Evolutionary conservation across 1,140 invertebrate species (phyloP).

Genomic region (Amyelois transitella): DNA sequence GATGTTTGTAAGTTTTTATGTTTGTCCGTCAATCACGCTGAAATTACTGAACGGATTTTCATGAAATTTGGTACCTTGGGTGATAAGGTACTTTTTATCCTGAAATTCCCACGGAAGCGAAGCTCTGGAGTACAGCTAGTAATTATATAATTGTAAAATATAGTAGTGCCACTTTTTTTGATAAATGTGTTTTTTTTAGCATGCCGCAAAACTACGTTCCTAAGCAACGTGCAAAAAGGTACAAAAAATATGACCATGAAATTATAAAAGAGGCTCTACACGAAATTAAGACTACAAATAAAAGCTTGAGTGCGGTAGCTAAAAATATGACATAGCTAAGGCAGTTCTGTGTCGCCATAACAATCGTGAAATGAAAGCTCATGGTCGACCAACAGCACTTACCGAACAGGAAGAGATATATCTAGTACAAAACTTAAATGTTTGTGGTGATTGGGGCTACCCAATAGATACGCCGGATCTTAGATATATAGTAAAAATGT

Average conservation of each 20-base stretch:
- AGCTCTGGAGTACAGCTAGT: too few species aligned
- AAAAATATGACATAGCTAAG: slow-evolving; percentile 18
- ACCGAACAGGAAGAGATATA: slow-evolving; percentile 13
- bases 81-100: too few species aligned
- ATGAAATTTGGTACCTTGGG: too few species aligned
- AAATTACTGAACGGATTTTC: too few species aligned
- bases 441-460: slow-evolving; percentile 37
- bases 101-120: too few species aligned
- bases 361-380: slow-evolving; percentile 9
- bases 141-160: too few species aligned
- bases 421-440: slow-evolving; percentile 19
- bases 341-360: slow-evolving; percentile 14
- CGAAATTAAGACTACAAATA: slow-evolving; percentile 2
- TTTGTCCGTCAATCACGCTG: too few species aligned
- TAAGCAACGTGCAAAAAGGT: slow-evolving; percentile 6
- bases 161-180: too few species aligned
- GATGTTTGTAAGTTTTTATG: too few species aligned
- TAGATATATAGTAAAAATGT: slow-evolving; percentile 31
- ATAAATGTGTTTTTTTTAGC: too few species aligned
- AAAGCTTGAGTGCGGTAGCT: slow-evolving; percentile 6
- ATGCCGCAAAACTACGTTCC: slow-evolving; percentile 16
- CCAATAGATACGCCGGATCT: slow-evolving; percentile 26
- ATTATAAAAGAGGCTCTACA: slow-evolving; percentile 14
- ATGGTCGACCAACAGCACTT: slow-evolving; percentile 17
- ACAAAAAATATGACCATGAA: slow-evolving; percentile 14